Conservation (phyloP, 2,888 invertebrate genomes). For the Cremastinae sp. region DNA sequence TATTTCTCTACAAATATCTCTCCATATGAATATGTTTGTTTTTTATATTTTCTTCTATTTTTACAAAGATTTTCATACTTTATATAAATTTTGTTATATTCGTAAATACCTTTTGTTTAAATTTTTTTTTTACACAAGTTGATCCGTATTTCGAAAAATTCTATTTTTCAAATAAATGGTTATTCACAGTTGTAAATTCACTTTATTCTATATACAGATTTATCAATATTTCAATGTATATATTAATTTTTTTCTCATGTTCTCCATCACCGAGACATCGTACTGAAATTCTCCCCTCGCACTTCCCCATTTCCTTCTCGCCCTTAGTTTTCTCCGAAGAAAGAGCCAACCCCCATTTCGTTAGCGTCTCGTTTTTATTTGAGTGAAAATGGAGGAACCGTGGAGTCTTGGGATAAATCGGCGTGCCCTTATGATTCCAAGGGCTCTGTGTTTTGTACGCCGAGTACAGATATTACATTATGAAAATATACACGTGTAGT, state of each 20-base stretch:
- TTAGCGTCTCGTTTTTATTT: constrained; percentile 24
- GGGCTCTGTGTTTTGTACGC: constrained; percentile 2
- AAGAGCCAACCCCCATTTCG: constrained; percentile 63
- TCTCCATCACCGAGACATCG: constrained; percentile 31
- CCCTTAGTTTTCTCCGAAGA: constrained; percentile 49
- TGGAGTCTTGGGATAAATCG: neutral
- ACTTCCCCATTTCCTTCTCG: constrained; percentile 27
- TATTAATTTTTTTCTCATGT: constrained; percentile 22
- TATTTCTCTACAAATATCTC: constrained; percentile 60
- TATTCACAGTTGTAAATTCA: no score
- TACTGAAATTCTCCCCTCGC: constrained; percentile 8
- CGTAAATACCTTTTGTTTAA: no score
- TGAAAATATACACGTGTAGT: constrained; percentile 71
- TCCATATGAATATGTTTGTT: constrained; percentile 59
- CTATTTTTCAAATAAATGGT: no score
- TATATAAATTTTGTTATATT: no score
- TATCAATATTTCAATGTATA: constrained; percentile 2
- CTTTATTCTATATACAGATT: neutral
- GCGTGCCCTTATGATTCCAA: constrained; percentile 21
- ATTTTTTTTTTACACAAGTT: no score
- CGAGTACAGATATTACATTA: constrained; percentile 74
- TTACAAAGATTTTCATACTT: no score
- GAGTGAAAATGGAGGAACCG: neutral
- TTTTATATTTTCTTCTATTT: no score
- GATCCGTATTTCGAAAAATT: no score